phyloP scores from a whole-genome alignment of 2,113 vertebrate genomes.

The Psilopogon haemacephalus region DNA sequence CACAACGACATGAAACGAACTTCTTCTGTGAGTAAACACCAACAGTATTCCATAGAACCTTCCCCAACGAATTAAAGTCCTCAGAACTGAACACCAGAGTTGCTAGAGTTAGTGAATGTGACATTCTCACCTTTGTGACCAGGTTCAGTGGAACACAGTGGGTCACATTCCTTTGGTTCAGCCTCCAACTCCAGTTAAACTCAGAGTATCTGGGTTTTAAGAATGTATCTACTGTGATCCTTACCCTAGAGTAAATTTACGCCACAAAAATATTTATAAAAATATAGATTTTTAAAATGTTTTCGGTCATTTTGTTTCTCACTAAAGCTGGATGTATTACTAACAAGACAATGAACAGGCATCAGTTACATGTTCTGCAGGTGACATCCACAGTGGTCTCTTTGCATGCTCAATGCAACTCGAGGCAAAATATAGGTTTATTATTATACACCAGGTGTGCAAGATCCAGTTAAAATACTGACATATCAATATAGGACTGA shows the following conservation, averaged over 20 bases:
- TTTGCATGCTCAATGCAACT: not conserved
- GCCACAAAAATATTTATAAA: not conserved
- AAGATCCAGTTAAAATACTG: conserved; percentile 1
- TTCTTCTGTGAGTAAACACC: not conserved
- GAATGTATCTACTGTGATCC: not conserved
- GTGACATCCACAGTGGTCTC: not conserved
- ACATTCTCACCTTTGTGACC: not conserved
- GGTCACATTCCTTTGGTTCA: accelerated
- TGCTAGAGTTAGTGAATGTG: not conserved
- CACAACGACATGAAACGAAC: not conserved
- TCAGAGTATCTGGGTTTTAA: not conserved
- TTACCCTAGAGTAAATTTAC: not conserved
- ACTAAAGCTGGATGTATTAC: not conserved
- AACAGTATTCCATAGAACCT: not conserved
- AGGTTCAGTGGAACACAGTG: not conserved
- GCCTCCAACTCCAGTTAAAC: not conserved
- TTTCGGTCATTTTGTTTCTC: not conserved
- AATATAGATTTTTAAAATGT: not conserved
- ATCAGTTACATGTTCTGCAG: not conserved
- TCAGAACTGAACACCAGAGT: not conserved
- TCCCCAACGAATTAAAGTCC: not conserved
- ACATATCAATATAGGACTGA: not conserved
- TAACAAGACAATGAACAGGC: not conserved
- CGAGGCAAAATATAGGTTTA: conserved; percentile 17
- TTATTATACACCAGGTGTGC: not conserved